phyloP scores from a whole-genome alignment of 2,888 invertebrate genomes.

The Tachina fera region DNA sequence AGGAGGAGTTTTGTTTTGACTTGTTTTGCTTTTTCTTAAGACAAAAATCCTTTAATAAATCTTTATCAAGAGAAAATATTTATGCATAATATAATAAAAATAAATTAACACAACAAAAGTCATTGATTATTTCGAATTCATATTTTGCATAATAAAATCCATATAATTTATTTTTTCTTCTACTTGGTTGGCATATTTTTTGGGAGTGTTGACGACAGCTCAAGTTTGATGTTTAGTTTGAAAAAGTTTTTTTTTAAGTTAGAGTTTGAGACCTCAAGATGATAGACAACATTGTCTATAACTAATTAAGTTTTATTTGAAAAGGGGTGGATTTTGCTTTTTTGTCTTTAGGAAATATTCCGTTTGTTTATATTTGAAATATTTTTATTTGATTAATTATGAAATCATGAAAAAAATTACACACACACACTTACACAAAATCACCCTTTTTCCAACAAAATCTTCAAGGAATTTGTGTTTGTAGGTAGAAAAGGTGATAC shows the following conservation, averaged over 20 bases:
- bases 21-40: constrained; percentile 3
- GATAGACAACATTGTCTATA: constrained; percentile 68
- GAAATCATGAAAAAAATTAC: constrained; percentile 54
- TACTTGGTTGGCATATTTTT: constrained; percentile 42
- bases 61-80: background rate
- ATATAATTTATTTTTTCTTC: constrained; percentile 33
- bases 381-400: constrained; percentile 68
- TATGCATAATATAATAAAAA: constrained; percentile 46
- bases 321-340: constrained; percentile 45
- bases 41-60: constrained; percentile 51
- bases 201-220: constrained; percentile 60
- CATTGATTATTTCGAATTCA: constrained; percentile 69
- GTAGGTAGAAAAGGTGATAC: constrained; percentile 20
- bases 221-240: constrained; percentile 50
- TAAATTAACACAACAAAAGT: constrained; percentile 66
- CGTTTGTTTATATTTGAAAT: constrained; percentile 27
- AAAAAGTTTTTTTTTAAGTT: constrained; percentile 29
- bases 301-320: constrained; percentile 66
- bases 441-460: constrained; percentile 45
- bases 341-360: constrained; percentile 30
- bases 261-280: constrained; percentile 51
- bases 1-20: background rate
- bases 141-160: constrained; percentile 59
- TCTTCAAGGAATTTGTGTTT: background rate
- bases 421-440: constrained; percentile 1